Base-by-base conservation (phyloP, 2,113 vertebrate species). In the Ailurus styani region DNA sequence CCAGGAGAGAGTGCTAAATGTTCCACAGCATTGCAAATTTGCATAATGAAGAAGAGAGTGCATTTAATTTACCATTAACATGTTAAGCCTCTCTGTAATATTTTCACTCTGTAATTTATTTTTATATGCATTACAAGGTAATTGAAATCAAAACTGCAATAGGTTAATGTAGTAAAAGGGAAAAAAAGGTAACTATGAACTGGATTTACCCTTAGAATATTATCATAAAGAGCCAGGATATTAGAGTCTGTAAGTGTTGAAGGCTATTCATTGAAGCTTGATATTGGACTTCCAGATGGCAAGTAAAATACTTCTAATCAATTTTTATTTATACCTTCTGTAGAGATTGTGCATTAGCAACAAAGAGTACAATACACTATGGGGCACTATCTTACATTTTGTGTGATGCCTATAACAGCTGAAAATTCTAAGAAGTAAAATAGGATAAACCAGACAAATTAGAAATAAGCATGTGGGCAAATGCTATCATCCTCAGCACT, bases 11-110 rank as follows among this genome's bases (percentile, higher is more conserved):
- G 62, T 90, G 75, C 90, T 97, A 96, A 98, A 96, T 93, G 96
- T 85, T 97, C 87, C 90, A 73, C 94, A 85, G 96, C n/a, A 68
- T 7, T 94, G 70, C 29, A 77, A 95, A 97, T 98, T 96, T 97
- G 90, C 97, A 98, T 98, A 97, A 98, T 96, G 97, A 97, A 97
- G 81, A 96, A 96, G 84, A 86, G 50, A 95, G 90, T 93, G 62
- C 94, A 95, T 97, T 97, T 98, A 98, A 98, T 98, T 98, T 96
- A 95, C 96, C 97, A 98, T 97, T 98, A 98, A 98, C 95, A 97
- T 97, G 96, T 96, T 98, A 97, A 97, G 91, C 34, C 52, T 92
- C 57, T 94, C 87, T 93, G 95, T 98, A 98, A 97, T 96, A 98
- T 96, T 97, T 98, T 98, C 93, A 88, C 50, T 96, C 45, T 95